Base-by-base conservation (phyloP, 2,113 vertebrate genomes). In the Tonatia bakeri region DNA sequence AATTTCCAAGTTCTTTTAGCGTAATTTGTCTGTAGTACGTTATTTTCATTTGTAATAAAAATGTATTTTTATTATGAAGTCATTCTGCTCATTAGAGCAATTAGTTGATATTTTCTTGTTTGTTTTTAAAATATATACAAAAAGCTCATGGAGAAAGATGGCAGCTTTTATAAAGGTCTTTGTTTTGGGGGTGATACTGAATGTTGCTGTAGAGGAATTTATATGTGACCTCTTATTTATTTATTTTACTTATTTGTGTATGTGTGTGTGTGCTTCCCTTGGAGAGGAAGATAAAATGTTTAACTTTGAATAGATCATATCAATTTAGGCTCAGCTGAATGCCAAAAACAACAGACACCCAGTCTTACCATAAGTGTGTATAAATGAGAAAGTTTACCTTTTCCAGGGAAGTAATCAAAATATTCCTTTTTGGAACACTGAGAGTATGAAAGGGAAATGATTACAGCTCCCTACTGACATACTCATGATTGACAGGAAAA, bases 401-500 rank as follows among this genome's bases (percentile, higher is more conserved):
- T 98, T 98, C 94, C 87, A 96, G 91, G 73, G 90, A 98, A 96
- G 92, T 97, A 98, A 98, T 98, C 96, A 98, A 98, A 98, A 98
- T 98, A 98, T 94, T 96, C 97, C 96, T 98, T 98, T 98, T 98
- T 97, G 91, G 97, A 98, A 96, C 97, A 97, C 97, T 98, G 98
- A 97, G 97, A 95, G 83, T 97, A 98, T 98, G 98, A 99, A 98
- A 98, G 97, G 98, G 97, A 98, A 98, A 98, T 99, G 98, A 98
- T 98, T 98, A 98, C 97, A 96, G 97, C 97, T 98, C 98, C 98
- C 98, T 97, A 97, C 98, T 98, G 98, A 98, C 97, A 98, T 86
- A 96, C 97, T 97, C 97, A 96, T 99, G 99, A 99, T 98, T 99
- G 99, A 99, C 99, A 98, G 98, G 97, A 98, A 97, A 98, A 99